phyloP scores from a whole-genome alignment of 2,888 invertebrate species.

The Drosophila niveifrons region DNA sequence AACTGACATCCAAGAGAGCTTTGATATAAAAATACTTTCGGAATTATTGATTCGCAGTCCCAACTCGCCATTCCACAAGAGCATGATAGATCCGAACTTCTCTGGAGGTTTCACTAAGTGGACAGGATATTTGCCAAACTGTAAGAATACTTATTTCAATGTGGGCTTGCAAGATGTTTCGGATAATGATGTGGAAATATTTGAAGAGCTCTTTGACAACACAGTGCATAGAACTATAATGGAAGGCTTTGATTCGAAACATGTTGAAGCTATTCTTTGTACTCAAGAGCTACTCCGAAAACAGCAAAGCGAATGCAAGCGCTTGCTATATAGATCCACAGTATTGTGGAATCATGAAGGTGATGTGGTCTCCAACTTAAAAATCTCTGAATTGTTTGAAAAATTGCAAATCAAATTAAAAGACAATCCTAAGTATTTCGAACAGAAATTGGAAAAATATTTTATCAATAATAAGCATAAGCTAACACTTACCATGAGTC shows the following conservation, averaged over 20 bases:
- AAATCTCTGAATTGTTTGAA: conserved; percentile 90
- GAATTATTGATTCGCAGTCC: conserved; percentile 94
- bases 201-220: conserved; percentile 90
- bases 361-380: conserved; percentile 89
- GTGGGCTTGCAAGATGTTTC: conserved; percentile 94
- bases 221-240: conserved; percentile 90
- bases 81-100: conserved; percentile 94
- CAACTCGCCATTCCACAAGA: conserved; percentile 95
- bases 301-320: conserved; percentile 93
- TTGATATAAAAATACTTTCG: conserved; percentile 91
- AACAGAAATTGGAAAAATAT: conserved; percentile 90
- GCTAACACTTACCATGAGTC: conserved; percentile 94
- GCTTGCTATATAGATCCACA: conserved; percentile 90
- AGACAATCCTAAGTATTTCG: conserved; percentile 89
- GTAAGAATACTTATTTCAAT: conserved; percentile 93
- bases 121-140: conserved; percentile 93
- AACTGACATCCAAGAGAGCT: conserved; percentile 91
- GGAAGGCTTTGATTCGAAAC: conserved; percentile 92
- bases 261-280: conserved; percentile 94
- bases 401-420: conserved; percentile 88
- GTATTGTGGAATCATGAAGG: conserved; percentile 96
- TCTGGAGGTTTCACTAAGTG: conserved; percentile 94
- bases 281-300: conserved; percentile 93
- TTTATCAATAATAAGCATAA: conserved; percentile 93
- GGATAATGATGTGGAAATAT: conserved; percentile 89